A percentile compares a stretch with the other conserved stretches of the same genome.
These are phyloP conservation scores for Muntiacus muntjak DNA, from an alignment of 2,113 vertebrate genomes.

Conservation along the genomic window DNA sequence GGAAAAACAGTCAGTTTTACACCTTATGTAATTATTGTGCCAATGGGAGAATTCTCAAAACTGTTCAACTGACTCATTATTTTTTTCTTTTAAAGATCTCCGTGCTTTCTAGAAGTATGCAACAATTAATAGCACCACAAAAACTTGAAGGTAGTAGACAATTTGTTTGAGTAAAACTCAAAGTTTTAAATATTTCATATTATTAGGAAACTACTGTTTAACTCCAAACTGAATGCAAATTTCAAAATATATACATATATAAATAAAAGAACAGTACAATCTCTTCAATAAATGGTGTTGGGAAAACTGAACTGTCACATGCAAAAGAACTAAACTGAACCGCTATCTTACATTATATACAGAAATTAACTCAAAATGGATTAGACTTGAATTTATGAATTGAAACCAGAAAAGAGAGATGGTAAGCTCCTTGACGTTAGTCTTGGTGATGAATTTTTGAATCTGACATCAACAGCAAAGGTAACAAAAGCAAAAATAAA, in stretches of 20 bases:
- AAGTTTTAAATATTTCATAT: slow-evolving; percentile 30
- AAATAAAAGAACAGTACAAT: neutral
- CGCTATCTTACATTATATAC: neutral
- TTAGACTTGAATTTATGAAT: neutral
- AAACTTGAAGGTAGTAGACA: neutral
- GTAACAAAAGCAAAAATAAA: neutral
- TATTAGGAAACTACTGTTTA: slow-evolving; percentile 7
- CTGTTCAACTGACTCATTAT: neutral
- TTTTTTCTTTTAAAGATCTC: neutral
- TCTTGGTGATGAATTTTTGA: neutral
- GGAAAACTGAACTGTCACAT: neutral
- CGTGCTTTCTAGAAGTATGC: neutral
- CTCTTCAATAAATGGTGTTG: neutral
- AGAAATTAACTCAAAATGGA: neutral
- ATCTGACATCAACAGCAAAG: neutral
- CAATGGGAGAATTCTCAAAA: neutral
- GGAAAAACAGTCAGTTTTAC: neutral
- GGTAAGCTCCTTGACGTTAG: neutral
- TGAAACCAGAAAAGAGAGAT: neutral
- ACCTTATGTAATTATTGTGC: neutral
- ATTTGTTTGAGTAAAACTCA: neutral
- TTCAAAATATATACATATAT: neutral
- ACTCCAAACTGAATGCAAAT: neutral
- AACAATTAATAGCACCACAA: neutral
- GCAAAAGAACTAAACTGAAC: neutral